Conservation (phyloP, 2,888 invertebrate genomes). For the Hyppa rectilinea region DNA sequence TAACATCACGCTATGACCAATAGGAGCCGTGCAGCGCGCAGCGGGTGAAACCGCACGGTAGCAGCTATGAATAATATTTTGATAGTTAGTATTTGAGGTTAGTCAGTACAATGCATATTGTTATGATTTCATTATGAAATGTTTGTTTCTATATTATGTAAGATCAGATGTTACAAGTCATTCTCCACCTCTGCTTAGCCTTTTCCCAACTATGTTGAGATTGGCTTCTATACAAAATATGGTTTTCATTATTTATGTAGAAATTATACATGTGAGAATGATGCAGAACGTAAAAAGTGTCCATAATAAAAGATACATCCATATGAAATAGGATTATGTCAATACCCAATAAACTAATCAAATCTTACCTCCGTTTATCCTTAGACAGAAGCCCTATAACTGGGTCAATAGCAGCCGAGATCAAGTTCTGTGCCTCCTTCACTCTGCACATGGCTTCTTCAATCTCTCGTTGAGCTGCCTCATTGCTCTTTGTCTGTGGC, state of each 20-base stretch:
- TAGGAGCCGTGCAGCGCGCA: too few species aligned
- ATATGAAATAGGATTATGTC: not conserved
- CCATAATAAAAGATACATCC: too few species aligned
- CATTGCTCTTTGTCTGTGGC: constrained; percentile 98
- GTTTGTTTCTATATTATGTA: not conserved
- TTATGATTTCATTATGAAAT: not conserved
- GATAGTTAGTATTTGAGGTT: not conserved
- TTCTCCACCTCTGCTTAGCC: not conserved
- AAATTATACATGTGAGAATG: too few species aligned
- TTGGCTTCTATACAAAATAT: too few species aligned
- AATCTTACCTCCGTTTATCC: constrained; percentile 93
- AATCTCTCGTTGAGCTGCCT: constrained; percentile 98
- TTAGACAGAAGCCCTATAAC: constrained; percentile 96
- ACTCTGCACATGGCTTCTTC: constrained; percentile 99
- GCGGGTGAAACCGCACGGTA: too few species aligned
- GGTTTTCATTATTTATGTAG: too few species aligned
- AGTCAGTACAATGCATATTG: not conserved
- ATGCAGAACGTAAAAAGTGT: too few species aligned
- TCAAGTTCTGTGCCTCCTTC: constrained; percentile 98
- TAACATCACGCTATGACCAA: too few species aligned
- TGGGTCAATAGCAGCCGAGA: constrained; percentile 98
- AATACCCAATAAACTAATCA: not conserved
- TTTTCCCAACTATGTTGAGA: not conserved
- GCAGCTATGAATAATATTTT: too few species aligned
- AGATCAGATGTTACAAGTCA: not conserved